Base-by-base conservation (phyloP, 2,113 vertebrate genomes). In the Tichodroma muraria region DNA sequence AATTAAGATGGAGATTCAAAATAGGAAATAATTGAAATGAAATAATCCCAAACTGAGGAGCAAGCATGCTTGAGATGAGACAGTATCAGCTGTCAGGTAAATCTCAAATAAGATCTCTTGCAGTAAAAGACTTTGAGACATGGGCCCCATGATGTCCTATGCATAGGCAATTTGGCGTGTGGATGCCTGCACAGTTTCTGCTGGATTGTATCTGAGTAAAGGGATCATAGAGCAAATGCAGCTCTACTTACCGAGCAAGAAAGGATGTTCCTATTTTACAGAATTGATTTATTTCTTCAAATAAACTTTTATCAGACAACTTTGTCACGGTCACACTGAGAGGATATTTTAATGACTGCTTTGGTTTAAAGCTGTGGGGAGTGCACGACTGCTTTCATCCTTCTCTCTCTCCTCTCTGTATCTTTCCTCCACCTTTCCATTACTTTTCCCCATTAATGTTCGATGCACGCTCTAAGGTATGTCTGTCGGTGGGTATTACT, bases 401-500 rank as follows among this genome's bases (percentile, higher is more conserved):
- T 85, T 49, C 53, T 63, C 47, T 42, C 35, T 42, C 35, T 59
- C n/a, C 37, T 70, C 65, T 44, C 40, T 40, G 33, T 70, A 9
- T 65, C 69, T 79, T 71, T 31, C 80, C 23, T 85, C 27, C 20
- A 50, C 65, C 42, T 78, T 82, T 47, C 63, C 35, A 8, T 80
- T 65, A 31, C 72, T 85, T 70, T 44, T 63, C 76, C 40, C 66
- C 23, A 22, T 63, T 53, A 63, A 11, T 6, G 76, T 78, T 77
- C 2, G 4, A 42, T 68, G 60, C 76, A 53, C 0, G 10, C 79
- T 66, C 5, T 33, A 59, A 88, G 91, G 71, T 89, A 28, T 30
- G 64, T 44, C 89, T 94, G 85, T 66, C 11, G 18, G 56, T 88
- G 91, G 40, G 37, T 85, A 85, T 95, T 94, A 93, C 94, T 91